Base-by-base conservation (phyloP, 1,140 invertebrate genomes). In the Drosophila guanche region DNA sequence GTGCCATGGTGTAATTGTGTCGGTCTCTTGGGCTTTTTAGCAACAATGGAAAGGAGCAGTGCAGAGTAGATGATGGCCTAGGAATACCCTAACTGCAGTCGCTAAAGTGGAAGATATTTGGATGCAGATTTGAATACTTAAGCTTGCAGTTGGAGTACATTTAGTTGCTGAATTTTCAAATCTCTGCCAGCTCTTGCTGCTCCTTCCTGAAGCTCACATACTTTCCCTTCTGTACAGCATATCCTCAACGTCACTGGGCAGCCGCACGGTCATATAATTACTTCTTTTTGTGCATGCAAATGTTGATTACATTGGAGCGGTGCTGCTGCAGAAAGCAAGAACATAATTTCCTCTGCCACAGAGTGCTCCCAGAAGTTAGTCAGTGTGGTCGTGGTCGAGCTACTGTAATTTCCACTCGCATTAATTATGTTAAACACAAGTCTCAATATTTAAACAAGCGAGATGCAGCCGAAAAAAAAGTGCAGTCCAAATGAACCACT, bases 381-480 rank as follows among this genome's bases (percentile, higher is more conserved):
- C 52, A 57, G 43, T 8, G 14, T 14, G 45, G 33, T 60, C 4
- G 12, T 42, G 45, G 41, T 50, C 12, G 60, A 37, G 77, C 70
- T 66, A 66, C 78, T 81, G 78, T 88, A 81, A 79, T 88, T 88
- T 86, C 67, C 78, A 78, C 62, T 81, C 59, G 73, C 81, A 80
- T 88, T 86, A 88, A 86, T 86, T 86, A 86, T 71, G 75, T 75
- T 86, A 86, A 86, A 88, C 78, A 83, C 70, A 83, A 85, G 75
- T 79, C 70, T 76, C 78, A 88, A 88, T 88, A 88, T 85, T 86
- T 86, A 70, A 80, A 86, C 76, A 85, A 85, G 81, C 46, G 57
- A 23, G 16, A 20, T 0, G 45, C 54, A 61, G 54, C 61, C 78
- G 29, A 73, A 80, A 79, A 80, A 79, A 68, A 58, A 83, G 48